Evolutionary conservation across 2,888 invertebrate genomes (phyloP).

Genomic region (Lordiphosa fenestrarum): DNA sequence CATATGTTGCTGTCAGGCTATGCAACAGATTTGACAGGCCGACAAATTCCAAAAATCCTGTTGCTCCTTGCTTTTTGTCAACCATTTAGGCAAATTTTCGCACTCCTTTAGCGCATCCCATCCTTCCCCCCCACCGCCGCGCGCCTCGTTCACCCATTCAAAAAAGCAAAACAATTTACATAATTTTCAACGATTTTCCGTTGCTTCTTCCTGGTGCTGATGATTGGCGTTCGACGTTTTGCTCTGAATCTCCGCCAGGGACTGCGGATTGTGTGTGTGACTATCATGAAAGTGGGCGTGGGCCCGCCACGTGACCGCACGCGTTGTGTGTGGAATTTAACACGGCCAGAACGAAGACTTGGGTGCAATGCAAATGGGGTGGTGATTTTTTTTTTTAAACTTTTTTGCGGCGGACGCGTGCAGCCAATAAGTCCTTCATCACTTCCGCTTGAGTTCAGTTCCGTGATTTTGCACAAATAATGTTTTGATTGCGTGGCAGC

Average conservation of each 20-base stretch:
- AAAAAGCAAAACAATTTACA: conserved; percentile 54
- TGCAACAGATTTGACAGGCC: conserved; percentile 48
- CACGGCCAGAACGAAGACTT: conserved; percentile 43
- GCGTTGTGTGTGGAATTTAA: conserved; percentile 70
- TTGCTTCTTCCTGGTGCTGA: conserved; percentile 32
- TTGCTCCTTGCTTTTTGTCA: conserved; percentile 49
- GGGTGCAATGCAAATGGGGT: conserved; percentile 50
- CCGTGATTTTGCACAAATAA: conserved; percentile 78
- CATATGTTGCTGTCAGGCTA: conserved; percentile 69
- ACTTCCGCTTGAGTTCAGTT: conserved; percentile 78
- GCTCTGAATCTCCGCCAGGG: conserved; percentile 12
- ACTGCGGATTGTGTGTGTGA: conserved; percentile 23
- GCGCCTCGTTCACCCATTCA: conserved; percentile 1
- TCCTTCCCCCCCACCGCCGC: too few species aligned
- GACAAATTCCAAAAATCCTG: conserved; percentile 12
- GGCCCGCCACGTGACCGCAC: conserved; percentile 64
- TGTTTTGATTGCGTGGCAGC: conserved; percentile 78
- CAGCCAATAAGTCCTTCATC: conserved; percentile 79
- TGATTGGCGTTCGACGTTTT: conserved; percentile 48
- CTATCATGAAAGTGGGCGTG: conserved; percentile 70
- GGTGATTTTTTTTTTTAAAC: conserved; percentile 48
- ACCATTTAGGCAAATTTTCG: conserved; percentile 77
- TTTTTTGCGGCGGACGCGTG: conserved; percentile 57
- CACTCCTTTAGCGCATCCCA: conserved; percentile 52
- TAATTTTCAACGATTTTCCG: conserved; percentile 66